Percentiles rank a stretch among this genome's conserved stretches.
phyloP scores from a whole-genome alignment of 2,888 invertebrate species.

The Patella caerulea region DNA sequence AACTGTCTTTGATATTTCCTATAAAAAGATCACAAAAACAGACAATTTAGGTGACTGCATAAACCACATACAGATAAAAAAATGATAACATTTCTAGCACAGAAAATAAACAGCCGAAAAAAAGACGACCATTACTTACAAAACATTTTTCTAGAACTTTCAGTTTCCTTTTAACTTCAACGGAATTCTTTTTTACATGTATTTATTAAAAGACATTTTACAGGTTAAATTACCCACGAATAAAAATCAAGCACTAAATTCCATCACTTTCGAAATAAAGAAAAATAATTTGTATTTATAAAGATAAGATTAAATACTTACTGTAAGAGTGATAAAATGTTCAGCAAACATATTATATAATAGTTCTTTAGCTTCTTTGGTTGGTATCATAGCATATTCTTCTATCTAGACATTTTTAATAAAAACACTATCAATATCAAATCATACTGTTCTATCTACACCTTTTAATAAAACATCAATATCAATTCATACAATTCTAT shows the following conservation, averaged over 20 bases:
- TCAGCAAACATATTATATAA: constrained; percentile 89
- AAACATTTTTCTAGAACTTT: no score
- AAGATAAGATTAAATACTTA: constrained; percentile 46
- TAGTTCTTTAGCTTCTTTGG: constrained; percentile 91
- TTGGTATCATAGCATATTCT: constrained; percentile 91
- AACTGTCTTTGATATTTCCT: constrained; percentile 74
- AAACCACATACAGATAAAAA: no score
- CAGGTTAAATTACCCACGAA: no score
- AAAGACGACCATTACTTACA: no score
- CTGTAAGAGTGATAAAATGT: constrained; percentile 76
- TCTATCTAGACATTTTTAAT: constrained; percentile 80
- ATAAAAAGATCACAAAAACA: constrained; percentile 24
- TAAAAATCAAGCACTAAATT: no score
- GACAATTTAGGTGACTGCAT: background rate
- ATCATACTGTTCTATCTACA: constrained; percentile 1
- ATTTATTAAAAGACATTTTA: no score
- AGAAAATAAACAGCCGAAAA: no score
- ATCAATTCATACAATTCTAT: background rate
- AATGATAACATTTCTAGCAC: no score
- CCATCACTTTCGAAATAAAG: no score
- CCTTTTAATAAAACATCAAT: background rate
- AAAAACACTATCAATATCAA: background rate
- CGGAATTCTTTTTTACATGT: no score
- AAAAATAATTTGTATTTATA: no score
- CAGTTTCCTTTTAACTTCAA: no score